A percentile compares a stretch with the other conserved stretches of the same genome.
phyloP scores from a whole-genome alignment of 1,140 invertebrate species.

The Phenacoccus solenopsis region DNA sequence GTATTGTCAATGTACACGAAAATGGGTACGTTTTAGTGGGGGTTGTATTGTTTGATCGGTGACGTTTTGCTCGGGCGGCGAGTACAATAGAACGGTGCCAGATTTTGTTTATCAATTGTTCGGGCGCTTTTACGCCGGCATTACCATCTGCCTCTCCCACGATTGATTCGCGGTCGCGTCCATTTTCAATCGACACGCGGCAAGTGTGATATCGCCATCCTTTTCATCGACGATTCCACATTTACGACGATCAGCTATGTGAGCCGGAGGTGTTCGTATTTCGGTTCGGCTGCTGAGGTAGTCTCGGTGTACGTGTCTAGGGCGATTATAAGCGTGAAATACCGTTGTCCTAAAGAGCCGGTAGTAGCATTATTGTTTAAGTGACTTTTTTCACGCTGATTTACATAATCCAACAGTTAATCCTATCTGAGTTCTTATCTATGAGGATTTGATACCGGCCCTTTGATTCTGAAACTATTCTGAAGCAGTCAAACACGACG shows the following conservation, averaged over 20 bases:
- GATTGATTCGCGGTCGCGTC: not conserved
- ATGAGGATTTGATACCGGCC: too few relatives aligned
- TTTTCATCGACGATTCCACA: too few relatives aligned
- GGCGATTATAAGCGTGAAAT: too few relatives aligned
- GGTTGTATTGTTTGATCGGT: constrained; percentile 10
- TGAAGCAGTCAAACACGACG: too few relatives aligned
- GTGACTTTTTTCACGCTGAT: too few relatives aligned
- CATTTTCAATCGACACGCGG: not conserved
- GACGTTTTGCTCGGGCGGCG: not conserved
- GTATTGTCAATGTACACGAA: constrained; percentile 13
- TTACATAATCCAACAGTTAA: too few relatives aligned
- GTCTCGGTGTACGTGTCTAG: too few relatives aligned
- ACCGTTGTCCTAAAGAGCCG: too few relatives aligned
- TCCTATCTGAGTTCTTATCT: too few relatives aligned
- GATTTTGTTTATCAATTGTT: constrained; percentile 6
- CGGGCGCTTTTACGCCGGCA: not conserved
- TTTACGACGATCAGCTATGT: not conserved
- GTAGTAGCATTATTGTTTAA: too few relatives aligned
- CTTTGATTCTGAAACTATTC: too few relatives aligned
- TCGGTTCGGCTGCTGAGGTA: too few relatives aligned
- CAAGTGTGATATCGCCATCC: constrained; percentile 1
- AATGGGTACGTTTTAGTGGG: constrained; percentile 12
- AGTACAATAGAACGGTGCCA: not conserved
- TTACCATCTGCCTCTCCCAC: not conserved
- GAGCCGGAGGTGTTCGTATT: not conserved